These are phyloP conservation scores for Harlomillsia oculata DNA, from an alignment of 1,140 invertebrate genomes.

Conservation along the genomic window DNA sequence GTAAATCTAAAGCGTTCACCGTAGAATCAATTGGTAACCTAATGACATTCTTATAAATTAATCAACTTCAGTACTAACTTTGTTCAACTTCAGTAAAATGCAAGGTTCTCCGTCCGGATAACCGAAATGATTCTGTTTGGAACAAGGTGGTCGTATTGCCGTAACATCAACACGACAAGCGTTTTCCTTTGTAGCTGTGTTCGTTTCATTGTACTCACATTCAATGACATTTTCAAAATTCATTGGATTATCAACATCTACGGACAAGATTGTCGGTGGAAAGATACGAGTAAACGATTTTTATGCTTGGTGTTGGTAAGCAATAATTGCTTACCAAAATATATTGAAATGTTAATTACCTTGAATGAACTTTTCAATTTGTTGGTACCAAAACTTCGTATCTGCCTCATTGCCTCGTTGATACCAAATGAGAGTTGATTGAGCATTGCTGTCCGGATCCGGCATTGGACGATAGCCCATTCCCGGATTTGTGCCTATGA, in stretches of 20 bases:
- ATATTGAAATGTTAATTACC: slow-evolving; percentile 47
- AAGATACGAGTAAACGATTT: neutral
- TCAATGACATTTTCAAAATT: neutral
- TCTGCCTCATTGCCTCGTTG: slow-evolving; percentile 65
- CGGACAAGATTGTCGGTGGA: neutral
- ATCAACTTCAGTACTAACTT: slow-evolving; percentile 45
- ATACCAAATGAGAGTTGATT: slow-evolving; percentile 89
- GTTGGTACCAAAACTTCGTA: slow-evolving; percentile 63
- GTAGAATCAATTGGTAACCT: neutral
- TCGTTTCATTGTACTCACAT: neutral
- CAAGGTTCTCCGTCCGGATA: slow-evolving; percentile 66
- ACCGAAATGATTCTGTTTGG: slow-evolving; percentile 58
- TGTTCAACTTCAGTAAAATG: slow-evolving; percentile 74
- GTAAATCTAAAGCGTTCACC: neutral
- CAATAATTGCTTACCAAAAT: neutral
- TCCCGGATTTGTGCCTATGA: slow-evolving; percentile 26
- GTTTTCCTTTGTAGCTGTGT: neutral
- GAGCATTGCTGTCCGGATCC: slow-evolving; percentile 63
- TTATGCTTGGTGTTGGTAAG: neutral
- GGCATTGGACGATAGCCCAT: slow-evolving; percentile 75
- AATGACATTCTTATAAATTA: neutral
- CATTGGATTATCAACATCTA: neutral
- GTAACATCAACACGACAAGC: slow-evolving; percentile 8
- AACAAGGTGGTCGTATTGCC: slow-evolving; percentile 45
- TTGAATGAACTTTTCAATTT: slow-evolving; percentile 59